Percentiles rank a stretch among this genome's conserved stretches.
Evolutionary conservation across 2,113 vertebrate species (phyloP).

Genomic region (Cricetomys ansorgei): DNA sequence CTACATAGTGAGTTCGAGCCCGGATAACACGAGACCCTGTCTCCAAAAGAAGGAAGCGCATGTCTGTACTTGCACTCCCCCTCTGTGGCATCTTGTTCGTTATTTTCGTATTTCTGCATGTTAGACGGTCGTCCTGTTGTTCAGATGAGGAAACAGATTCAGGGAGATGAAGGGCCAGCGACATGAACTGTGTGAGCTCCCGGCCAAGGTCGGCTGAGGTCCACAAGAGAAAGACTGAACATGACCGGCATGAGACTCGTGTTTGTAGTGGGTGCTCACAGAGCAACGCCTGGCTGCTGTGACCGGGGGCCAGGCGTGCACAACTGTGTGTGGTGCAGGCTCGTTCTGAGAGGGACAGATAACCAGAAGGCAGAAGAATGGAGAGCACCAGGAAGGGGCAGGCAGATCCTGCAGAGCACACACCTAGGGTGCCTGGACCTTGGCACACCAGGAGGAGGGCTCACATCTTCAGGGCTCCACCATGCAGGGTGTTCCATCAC

Average conservation of each 20-base stretch:
- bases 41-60: neutral
- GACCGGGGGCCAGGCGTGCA: neutral
- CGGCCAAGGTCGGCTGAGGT: neutral
- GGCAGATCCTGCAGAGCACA: neutral
- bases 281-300: neutral
- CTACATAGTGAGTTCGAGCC: neutral
- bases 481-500: neutral
- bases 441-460: neutral
- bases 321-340: neutral
- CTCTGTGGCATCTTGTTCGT: too few species aligned
- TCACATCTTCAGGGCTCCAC: too few species aligned
- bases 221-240: neutral
- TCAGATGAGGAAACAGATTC: neutral
- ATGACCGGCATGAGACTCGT: neutral
- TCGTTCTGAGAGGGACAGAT: too few species aligned
- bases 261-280: too few species aligned
- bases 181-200: neutral
- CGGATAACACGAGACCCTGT: neutral
- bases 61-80: neutral
- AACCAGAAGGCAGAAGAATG: neutral
- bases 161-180: neutral
- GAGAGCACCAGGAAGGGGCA: neutral
- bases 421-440: neutral
- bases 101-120: neutral
- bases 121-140: neutral